These are phyloP conservation scores for Drosophila putrida DNA, from an alignment of 2,888 invertebrate genomes.

Conservation along the genomic window DNA sequence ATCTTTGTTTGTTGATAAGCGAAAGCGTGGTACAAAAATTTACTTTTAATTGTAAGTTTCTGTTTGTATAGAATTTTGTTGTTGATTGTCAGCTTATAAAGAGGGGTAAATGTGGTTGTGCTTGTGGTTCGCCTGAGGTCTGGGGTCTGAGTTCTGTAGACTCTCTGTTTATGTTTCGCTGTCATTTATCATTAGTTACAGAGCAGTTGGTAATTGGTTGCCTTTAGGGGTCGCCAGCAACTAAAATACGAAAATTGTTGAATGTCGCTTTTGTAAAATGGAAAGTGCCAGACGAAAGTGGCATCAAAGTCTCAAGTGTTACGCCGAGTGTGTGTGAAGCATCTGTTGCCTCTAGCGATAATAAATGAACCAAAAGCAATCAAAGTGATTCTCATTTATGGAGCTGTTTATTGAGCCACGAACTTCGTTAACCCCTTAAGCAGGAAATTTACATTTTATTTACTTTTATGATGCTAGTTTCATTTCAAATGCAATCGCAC, in stretches of 20 bases:
- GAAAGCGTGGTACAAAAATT: conserved; percentile 68
- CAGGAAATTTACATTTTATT: not conserved
- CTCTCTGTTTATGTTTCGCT: conserved; percentile 47
- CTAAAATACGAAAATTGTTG: conserved; percentile 20
- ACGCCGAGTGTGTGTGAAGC: conserved; percentile 16
- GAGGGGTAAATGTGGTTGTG: conserved; percentile 9
- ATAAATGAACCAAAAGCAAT: conserved; percentile 37
- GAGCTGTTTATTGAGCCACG: conserved; percentile 17
- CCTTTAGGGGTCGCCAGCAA: conserved; percentile 27
- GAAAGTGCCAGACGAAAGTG: conserved; percentile 53
- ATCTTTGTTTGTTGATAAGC: conserved; percentile 66
- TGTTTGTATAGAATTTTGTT: conserved; percentile 46
- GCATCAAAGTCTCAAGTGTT: conserved; percentile 14
- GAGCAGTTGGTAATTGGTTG: conserved; percentile 56
- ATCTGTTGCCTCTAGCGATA: conserved; percentile 30
- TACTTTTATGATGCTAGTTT: not conserved
- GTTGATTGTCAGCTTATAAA: conserved; percentile 46
- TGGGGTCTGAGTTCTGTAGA: conserved; percentile 12
- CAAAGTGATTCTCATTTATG: conserved; percentile 35
- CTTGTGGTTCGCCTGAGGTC: conserved; percentile 12
- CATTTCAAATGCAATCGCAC: conserved; percentile 3
- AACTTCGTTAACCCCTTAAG: conserved; percentile 4
- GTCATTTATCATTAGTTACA: conserved; percentile 76
- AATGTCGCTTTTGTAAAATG: conserved; percentile 37
- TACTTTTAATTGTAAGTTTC: conserved; percentile 59